A percentile compares a stretch with the other conserved stretches of the same genome.
phyloP scores from a whole-genome alignment of 2,888 invertebrate species.

The Amiota communis region DNA sequence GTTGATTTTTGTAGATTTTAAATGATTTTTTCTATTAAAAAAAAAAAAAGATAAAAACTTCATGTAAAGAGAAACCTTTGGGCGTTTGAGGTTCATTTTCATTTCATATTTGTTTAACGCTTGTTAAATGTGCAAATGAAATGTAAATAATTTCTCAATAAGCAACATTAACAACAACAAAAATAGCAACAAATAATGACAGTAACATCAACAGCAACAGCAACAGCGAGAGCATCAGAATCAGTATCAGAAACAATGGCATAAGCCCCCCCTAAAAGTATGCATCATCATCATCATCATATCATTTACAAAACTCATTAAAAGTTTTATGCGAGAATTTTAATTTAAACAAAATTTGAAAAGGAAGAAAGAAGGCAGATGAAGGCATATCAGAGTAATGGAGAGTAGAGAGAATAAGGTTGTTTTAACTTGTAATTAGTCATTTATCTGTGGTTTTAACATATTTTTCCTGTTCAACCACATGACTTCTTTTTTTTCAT shows the following conservation, averaged over 20 bases:
- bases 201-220: too few species aligned
- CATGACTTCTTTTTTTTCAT: neutral
- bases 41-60: too few species aligned
- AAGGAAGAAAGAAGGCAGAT: neutral
- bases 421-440: neutral
- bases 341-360: neutral
- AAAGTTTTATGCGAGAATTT: slow-evolving; percentile 10
- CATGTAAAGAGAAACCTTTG: neutral
- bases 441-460: neutral
- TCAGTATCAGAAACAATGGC: too few species aligned
- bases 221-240: too few species aligned
- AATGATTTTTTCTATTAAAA: neutral
- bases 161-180: neutral
- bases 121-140: too few species aligned
- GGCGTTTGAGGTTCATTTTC: slow-evolving; percentile 1
- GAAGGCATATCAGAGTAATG: too few species aligned
- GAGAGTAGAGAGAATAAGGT: too few species aligned
- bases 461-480: too few species aligned
- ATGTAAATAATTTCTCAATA: neutral
- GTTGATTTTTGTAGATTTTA: neutral
- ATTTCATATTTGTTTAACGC: too few species aligned
- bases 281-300: neutral
- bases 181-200: too few species aligned
- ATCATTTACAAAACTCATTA: slow-evolving; percentile 22
- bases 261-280: too few species aligned